phyloP scores from a whole-genome alignment of 2,113 vertebrate species.

The Haplochromis vanheusdeni region DNA sequence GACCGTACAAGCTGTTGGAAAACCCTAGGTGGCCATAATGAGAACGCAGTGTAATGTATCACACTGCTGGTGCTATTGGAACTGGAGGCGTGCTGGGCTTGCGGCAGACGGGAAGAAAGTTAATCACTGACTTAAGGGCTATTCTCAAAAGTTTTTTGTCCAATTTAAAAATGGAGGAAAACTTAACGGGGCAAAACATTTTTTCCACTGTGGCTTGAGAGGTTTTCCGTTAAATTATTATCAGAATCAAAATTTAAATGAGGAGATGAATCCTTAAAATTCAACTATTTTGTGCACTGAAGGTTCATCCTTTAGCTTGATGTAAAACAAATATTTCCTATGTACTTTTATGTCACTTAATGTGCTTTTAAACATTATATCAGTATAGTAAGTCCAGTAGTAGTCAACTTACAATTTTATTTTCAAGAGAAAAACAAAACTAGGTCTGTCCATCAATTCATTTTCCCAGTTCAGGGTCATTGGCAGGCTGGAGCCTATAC shows the following conservation, averaged over 20 bases:
- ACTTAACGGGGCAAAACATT: background rate
- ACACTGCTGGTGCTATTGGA: slow-evolving; percentile 40
- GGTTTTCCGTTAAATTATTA: background rate
- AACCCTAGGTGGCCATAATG: slow-evolving; percentile 46
- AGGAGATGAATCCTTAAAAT: background rate
- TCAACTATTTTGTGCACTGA: background rate
- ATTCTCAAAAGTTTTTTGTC: slow-evolving; percentile 29
- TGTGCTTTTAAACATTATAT: background rate
- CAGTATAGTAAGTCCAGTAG: background rate
- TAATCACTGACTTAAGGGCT: slow-evolving; percentile 49
- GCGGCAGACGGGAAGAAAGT: slow-evolving; percentile 36
- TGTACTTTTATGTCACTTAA: background rate
- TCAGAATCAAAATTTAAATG: background rate
- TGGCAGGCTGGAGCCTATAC: background rate
- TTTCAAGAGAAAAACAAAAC: background rate
- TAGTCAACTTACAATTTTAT: background rate
- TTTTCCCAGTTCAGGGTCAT: background rate
- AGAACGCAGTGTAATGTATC: slow-evolving; percentile 43
- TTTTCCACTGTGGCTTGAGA: background rate
- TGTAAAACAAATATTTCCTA: background rate
- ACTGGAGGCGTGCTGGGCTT: slow-evolving; percentile 24
- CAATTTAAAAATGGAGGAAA: slow-evolving; percentile 3
- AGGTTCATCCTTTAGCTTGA: background rate
- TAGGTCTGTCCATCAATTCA: background rate
- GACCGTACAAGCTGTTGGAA: slow-evolving; percentile 56